Percentiles rank a stretch among this genome's conserved stretches.
phyloP scores from a whole-genome alignment of 2,113 vertebrate species.

The Oplegnathus fasciatus region DNA sequence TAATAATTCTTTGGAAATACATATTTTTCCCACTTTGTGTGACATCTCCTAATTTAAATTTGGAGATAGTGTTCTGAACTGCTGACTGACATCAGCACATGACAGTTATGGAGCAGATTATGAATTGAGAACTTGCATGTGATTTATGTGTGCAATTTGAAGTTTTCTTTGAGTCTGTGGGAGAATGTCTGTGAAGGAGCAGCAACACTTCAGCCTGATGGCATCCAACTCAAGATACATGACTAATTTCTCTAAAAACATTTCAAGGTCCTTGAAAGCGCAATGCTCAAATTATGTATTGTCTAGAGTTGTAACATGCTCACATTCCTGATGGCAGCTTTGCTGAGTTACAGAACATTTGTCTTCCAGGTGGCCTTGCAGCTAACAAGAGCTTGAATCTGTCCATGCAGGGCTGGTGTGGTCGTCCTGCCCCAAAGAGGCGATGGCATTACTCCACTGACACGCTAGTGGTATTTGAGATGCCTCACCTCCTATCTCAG shows the following conservation, averaged over 20 bases:
- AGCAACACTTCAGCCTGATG: not conserved
- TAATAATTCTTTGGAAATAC: not conserved
- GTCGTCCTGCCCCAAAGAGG: not conserved
- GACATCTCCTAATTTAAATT: not conserved
- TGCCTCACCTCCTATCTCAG: not conserved
- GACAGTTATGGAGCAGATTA: not conserved
- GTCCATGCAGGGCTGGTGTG: not conserved
- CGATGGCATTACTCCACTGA: constrained; percentile 19
- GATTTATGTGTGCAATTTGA: not conserved
- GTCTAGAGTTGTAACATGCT: not conserved
- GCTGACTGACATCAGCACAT: not conserved
- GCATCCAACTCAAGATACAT: not conserved
- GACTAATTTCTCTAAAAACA: not conserved
- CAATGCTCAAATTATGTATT: not conserved
- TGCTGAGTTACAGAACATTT: not conserved
- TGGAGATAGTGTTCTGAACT: not conserved
- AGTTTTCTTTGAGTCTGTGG: not conserved
- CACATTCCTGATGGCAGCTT: not conserved
- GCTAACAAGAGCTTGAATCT: constrained; percentile 19
- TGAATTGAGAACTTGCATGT: not conserved
- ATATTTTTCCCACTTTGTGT: not conserved
- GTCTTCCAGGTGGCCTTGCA: not conserved
- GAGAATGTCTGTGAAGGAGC: not conserved
- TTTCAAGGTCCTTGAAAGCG: not conserved
- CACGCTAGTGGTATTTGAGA: constrained; percentile 18